These are phyloP conservation scores for Holacanthus passer DNA, from an alignment of 2,113 vertebrate genomes.

Conservation along the genomic window DNA sequence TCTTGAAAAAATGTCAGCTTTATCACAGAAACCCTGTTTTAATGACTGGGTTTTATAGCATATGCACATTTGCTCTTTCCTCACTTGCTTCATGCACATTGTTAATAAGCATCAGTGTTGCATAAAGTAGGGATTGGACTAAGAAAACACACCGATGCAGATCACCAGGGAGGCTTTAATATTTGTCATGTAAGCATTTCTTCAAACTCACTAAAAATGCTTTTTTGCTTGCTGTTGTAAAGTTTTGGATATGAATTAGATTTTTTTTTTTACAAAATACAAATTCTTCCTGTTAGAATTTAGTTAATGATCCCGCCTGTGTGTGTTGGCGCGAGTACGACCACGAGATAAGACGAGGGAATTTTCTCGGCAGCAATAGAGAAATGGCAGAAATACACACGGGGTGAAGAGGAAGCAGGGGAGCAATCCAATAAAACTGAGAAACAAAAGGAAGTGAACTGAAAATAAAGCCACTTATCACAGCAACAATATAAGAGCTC, in stretches of 20 bases:
- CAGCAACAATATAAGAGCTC: conserved; percentile 47
- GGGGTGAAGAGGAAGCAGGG: conserved; percentile 20
- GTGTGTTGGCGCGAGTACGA: not conserved
- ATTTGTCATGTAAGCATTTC: not conserved
- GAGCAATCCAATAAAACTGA: conserved; percentile 38
- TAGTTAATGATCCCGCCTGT: not conserved
- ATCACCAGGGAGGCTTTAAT: not conserved
- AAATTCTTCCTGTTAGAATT: conserved; percentile 6
- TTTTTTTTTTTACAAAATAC: too few relatives aligned
- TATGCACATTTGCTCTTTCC: not conserved
- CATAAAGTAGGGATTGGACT: not conserved
- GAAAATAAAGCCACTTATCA: conserved; percentile 59
- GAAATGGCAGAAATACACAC: conserved; percentile 52
- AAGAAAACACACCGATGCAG: not conserved
- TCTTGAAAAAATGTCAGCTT: too few relatives aligned
- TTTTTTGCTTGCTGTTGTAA: not conserved
- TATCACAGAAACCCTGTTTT: too few relatives aligned
- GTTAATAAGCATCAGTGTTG: not conserved
- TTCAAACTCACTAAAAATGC: not conserved
- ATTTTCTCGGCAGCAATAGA: conserved; percentile 14
- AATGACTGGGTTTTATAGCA: not conserved
- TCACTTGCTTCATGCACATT: not conserved
- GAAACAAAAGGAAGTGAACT: conserved; percentile 47
- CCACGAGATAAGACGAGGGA: not conserved
- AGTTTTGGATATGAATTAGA: not conserved